phyloP scores from a whole-genome alignment of 2,888 invertebrate genomes.

The Tipula confusa region DNA sequence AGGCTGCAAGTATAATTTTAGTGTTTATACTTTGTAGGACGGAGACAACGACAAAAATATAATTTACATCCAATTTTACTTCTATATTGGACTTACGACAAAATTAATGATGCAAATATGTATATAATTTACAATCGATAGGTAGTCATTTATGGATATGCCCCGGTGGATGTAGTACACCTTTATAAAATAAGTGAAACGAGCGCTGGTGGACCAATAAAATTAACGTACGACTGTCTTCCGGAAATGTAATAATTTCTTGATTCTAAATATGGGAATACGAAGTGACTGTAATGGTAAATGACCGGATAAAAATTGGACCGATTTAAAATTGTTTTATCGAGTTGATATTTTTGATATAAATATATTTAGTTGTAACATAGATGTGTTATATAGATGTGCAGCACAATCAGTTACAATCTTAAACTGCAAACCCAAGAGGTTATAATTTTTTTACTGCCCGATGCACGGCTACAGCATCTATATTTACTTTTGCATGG shows the following conservation, averaged over 20 bases:
- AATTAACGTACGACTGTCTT: not conserved
- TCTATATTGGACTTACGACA: not conserved
- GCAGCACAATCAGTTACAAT: no score
- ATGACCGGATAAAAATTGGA: no score
- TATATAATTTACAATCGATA: not conserved
- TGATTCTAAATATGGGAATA: not conserved
- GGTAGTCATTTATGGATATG: no score
- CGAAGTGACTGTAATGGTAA: no score
- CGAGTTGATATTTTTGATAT: no score
- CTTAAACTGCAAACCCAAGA: no score
- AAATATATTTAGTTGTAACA: no score
- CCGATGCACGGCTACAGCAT: no score
- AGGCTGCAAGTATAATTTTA: not conserved
- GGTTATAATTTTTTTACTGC: no score
- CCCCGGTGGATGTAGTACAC: not conserved
- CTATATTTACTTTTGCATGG: no score
- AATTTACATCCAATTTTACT: not conserved
- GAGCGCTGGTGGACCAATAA: not conserved
- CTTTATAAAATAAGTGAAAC: not conserved
- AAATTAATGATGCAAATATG: not conserved
- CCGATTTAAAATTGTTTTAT: no score
- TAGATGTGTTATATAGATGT: no score
- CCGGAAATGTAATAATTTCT: not conserved
- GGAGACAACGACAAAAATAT: not conserved
- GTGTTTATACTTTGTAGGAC: slow-evolving; percentile 3